phyloP scores from a whole-genome alignment of 2,888 invertebrate species.

The Gari tellinella region DNA sequence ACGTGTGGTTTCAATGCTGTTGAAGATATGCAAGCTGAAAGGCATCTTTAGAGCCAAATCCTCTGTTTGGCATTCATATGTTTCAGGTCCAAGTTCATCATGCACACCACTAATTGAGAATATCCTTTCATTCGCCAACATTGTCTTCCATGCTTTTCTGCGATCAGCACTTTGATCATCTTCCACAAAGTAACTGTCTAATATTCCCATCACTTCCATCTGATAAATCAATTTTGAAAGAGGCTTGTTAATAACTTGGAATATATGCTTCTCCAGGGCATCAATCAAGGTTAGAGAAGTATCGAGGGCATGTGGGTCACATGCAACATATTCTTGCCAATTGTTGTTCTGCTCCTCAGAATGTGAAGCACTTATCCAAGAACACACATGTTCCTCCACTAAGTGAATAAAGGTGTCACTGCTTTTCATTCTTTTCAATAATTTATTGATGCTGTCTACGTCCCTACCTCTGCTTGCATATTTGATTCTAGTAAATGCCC shows the following conservation, averaged over 20 bases:
- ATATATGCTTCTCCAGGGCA: slow-evolving; percentile 53
- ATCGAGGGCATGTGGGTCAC: slow-evolving; percentile 35
- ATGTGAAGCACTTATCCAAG: not conserved
- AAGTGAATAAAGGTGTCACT: slow-evolving; percentile 17
- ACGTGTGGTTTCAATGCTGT: slow-evolving; percentile 42
- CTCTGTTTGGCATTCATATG: slow-evolving; percentile 43
- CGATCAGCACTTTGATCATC: slow-evolving; percentile 20
- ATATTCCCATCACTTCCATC: slow-evolving; percentile 37
- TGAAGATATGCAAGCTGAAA: slow-evolving; percentile 41
- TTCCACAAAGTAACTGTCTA: slow-evolving; percentile 49
- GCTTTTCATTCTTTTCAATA: slow-evolving; percentile 33
- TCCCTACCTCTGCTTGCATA: slow-evolving; percentile 46
- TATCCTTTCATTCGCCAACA: slow-evolving; percentile 19
- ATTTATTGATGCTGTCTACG: slow-evolving; percentile 37
- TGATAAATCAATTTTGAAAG: slow-evolving; percentile 49
- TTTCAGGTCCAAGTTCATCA: slow-evolving; percentile 58
- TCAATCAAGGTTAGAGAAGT: slow-evolving; percentile 37
- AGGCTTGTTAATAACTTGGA: slow-evolving; percentile 42
- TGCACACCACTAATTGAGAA: slow-evolving; percentile 39
- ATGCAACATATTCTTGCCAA: slow-evolving; percentile 57
- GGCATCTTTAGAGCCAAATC: slow-evolving; percentile 52
- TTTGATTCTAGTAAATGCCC: slow-evolving; percentile 62
- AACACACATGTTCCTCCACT: slow-evolving; percentile 13
- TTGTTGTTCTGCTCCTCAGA: not conserved
- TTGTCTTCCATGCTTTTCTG: slow-evolving; percentile 18